Evolutionary conservation across 2,888 invertebrate species (phyloP), one percentile per base, ranked within the genome.

Genomic region (Mimachlamys varia): DNA sequence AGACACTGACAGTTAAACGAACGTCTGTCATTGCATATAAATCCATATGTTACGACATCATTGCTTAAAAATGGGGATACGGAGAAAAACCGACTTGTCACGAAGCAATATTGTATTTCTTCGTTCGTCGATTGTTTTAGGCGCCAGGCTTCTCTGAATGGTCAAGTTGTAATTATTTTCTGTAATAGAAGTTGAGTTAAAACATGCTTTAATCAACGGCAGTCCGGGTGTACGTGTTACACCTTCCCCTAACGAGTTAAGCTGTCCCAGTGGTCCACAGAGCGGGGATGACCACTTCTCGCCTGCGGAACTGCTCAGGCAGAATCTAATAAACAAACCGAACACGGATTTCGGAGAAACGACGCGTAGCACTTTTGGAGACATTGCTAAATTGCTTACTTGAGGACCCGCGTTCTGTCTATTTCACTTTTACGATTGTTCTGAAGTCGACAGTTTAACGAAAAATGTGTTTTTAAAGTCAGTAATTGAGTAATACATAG

Each of bases 141-240:
- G 76, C 76, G 76, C 33, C 76, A 76, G 76, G 7, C 76, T 33
- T 76, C 33, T 76, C 0, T 27, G 76, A 76, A 76, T 76, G 76
- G 13, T 33, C 76, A 76, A 76, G 10, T 15, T 33, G 33, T 76
- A 76, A 76, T 76, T 27, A 76, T 76, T 76, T 76, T 76, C 33
- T 33, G 76, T 76, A 33, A 76, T 76, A 62, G 62, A 62, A 62
- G 76, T 76, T 76, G 76, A 76, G 76, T 76, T n/a, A 33, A 76
- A 76, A 76, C 76, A 33, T 27, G 76, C 27, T 15, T 33, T 76
- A 76, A 76, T 76, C 76, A 22, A 33, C 76, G 12, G 33, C 22
- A 27, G 76, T 76, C 22, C 27, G 76, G 27, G 27, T n/a, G n/a
- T n/a, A 27, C 27, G 7, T n/a, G n/a, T n/a, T 5, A 76, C 76